Evolutionary conservation across 2,797 vertebrate genomes (phyloP), one percentile per base, ranked within the genome.

Genomic region (Notolepis coatsorum): DNA sequence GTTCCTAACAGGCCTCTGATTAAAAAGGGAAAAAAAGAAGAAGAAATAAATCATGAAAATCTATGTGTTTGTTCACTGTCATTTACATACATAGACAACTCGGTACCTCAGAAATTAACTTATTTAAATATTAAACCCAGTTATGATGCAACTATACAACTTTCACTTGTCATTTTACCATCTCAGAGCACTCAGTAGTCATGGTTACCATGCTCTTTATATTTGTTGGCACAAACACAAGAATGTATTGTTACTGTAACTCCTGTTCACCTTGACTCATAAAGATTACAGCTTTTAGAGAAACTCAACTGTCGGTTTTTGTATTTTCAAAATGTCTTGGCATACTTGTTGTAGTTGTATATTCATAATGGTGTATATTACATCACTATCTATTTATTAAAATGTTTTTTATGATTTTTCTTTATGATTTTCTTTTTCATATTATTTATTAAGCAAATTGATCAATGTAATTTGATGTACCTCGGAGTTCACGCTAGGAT

Each of bases 341-440:
- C 88, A 89, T 88, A 86, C 86, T 88, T 91, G 85, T 86, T 88
- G 87, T 91, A 86, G 85, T 82, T 86, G 88, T 88, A 87, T 81
- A 85, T 82, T 88, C 88, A 88, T 80, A 87, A 85, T 89, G 89
- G 84, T 91, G 89, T 91, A 91, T 91, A 90, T 91, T 89, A 91
- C 87, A 91, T 90, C 88, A 84, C 67, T 85, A 88, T 90, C 87
- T 86, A 86, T 88, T 90, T 85, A 88, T 85, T 85, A 88, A 88
- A 88, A 89, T 82, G 83, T 85, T 87, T 80, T 85, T 87, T 80
- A 84, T 17, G 81, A 85, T 90, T 91, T 90, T 88, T 73, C 75
- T 87, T 80, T 62, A 84, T 56, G 69, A 66, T 74, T 75, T 65
- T 63, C 73, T 18, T 8, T 30, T 35, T 69, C 18, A 84, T 73